A percentile compares a stretch with the other conserved stretches of the same genome.
phyloP scores from a whole-genome alignment of 2,113 vertebrate species.

The Camelus bactrianus region DNA sequence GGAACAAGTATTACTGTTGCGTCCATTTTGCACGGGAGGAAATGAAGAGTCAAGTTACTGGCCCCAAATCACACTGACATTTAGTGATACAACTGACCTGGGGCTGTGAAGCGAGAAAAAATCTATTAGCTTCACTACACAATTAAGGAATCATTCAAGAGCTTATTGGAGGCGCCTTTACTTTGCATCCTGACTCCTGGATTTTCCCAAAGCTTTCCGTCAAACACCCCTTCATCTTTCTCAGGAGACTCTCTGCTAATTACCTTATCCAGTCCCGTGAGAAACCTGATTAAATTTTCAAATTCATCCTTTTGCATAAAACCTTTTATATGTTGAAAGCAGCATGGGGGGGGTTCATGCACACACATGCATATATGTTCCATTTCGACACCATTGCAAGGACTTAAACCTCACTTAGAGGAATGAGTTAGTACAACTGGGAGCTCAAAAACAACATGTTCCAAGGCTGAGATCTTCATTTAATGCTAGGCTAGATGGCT shows the following conservation, averaged over 20 bases:
- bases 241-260: not conserved
- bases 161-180: not conserved
- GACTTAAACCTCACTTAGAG: not conserved
- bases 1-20: too few species aligned
- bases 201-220: not conserved
- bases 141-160: not conserved
- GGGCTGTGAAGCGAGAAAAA: too few species aligned
- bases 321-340: too few species aligned
- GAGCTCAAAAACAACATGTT: not conserved
- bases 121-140: not conserved
- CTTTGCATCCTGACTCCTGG: not conserved
- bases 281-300: not conserved
- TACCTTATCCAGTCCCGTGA: not conserved
- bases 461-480: not conserved
- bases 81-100: too few species aligned
- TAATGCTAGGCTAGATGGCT: not conserved
- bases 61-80: not conserved
- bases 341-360: not conserved
- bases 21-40: not conserved
- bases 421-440: not conserved
- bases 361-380: rapidly evolving
- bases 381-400: not conserved
- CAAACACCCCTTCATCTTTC: not conserved
- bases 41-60: not conserved
- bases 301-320: not conserved